Percentiles rank a stretch among this genome's conserved stretches.
These are phyloP conservation scores for Probosciger aterrimus DNA, from an alignment of 2,113 vertebrate species.

Conservation along the genomic window DNA sequence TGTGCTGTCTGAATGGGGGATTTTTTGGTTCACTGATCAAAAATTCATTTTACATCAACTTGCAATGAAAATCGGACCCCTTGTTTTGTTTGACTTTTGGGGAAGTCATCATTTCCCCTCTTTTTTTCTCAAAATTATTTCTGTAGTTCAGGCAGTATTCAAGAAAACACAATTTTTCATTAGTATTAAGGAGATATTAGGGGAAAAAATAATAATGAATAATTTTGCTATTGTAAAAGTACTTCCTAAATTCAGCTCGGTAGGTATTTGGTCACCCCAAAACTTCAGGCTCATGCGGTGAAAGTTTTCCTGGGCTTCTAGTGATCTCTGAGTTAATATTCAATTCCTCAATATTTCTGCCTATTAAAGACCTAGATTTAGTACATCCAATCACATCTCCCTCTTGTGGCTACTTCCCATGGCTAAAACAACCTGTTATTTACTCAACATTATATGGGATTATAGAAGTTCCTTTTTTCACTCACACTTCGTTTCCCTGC, in stretches of 20 bases:
- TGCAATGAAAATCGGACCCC: not conserved
- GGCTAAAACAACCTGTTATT: not conserved
- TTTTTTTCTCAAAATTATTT: not conserved
- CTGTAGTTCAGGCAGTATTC: not conserved
- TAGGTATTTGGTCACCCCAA: not conserved
- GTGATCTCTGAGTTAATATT: not conserved
- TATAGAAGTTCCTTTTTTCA: not conserved
- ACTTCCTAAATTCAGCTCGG: not conserved
- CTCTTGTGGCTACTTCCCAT: constrained; percentile 54
- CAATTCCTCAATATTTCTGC: not conserved
- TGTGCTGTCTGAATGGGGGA: not conserved
- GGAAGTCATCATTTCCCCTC: accelerated
- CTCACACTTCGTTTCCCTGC: not conserved
- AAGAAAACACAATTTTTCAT: not conserved
- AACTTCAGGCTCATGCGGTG: not conserved
- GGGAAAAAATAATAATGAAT: not conserved
- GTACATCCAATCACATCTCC: constrained; percentile 44
- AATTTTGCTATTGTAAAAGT: not conserved
- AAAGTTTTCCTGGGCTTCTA: not conserved
- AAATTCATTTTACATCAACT: not conserved
- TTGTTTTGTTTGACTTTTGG: not conserved
- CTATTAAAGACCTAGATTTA: not conserved
- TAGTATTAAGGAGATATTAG: not conserved
- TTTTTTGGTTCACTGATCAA: constrained; percentile 20
- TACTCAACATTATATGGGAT: not conserved